Conservation (phyloP, 2,888 invertebrate species). For the Leucania comma region DNA sequence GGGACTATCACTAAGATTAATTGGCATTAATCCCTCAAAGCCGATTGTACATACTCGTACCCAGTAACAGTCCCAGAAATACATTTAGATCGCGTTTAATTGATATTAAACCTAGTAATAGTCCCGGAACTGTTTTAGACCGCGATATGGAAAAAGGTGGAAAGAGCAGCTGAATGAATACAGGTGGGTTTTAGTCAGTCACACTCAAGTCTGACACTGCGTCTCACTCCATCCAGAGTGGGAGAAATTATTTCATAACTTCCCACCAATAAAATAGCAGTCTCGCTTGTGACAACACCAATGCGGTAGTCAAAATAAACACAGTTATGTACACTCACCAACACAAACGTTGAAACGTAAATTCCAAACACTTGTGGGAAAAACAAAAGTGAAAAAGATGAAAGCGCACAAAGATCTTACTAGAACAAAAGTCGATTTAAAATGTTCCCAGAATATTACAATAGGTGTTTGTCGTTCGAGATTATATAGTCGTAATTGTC, state of each 20-base stretch:
- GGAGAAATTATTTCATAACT: background rate
- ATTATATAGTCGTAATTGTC: slow-evolving; percentile 66
- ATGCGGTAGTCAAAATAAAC: slow-evolving; percentile 2
- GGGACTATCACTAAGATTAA: no score
- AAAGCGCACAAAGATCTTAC: slow-evolving; percentile 72
- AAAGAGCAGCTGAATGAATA: no score
- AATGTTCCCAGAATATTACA: slow-evolving; percentile 64
- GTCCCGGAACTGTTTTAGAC: no score
- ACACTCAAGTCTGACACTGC: background rate
- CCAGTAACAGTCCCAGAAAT: no score
- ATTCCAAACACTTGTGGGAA: slow-evolving; percentile 62
- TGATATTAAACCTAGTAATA: no score
- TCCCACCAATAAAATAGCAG: background rate
- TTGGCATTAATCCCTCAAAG: no score
- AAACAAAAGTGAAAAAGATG: slow-evolving; percentile 81
- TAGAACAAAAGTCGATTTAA: slow-evolving; percentile 65
- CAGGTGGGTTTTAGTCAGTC: background rate
- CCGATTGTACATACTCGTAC: no score
- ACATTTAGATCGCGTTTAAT: no score
- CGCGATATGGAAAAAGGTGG: no score
- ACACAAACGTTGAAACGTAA: slow-evolving; percentile 46
- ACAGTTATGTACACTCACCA: slow-evolving; percentile 24
- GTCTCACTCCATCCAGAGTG: background rate
- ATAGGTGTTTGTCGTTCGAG: slow-evolving; percentile 59
- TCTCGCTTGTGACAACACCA: no score